A percentile compares a stretch with the other conserved stretches of the same genome.
phyloP scores from a whole-genome alignment of 2,888 invertebrate species.

The Diaphora mendica region DNA sequence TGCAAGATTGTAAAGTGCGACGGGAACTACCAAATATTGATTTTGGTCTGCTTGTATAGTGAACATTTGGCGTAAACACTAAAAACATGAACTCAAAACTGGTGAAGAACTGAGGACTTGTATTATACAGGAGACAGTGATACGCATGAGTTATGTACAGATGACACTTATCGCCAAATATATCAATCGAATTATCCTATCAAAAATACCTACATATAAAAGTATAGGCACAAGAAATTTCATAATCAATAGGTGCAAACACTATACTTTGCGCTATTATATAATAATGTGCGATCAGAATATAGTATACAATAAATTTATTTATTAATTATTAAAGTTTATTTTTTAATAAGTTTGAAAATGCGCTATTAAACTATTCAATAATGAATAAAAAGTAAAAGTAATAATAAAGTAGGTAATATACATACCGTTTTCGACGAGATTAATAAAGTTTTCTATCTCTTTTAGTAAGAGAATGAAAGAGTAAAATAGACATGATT shows the following conservation, averaged over 20 bases:
- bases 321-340: slow-evolving; percentile 40
- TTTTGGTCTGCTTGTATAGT: background rate
- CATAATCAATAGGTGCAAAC: slow-evolving; percentile 75
- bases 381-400: background rate
- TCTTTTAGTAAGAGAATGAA: background rate
- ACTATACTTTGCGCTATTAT: slow-evolving; percentile 58
- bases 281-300: slow-evolving; percentile 53
- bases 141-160: slow-evolving; percentile 61
- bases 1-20: background rate
- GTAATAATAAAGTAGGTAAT: too few relatives aligned
- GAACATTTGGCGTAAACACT: background rate
- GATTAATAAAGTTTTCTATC: too few relatives aligned
- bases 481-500: background rate
- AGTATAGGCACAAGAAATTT: slow-evolving; percentile 84
- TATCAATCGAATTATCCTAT: slow-evolving; percentile 63
- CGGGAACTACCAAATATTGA: background rate
- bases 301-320: slow-evolving; percentile 43
- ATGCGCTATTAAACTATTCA: slow-evolving; percentile 33
- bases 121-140: slow-evolving; percentile 35
- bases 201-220: slow-evolving; percentile 78
- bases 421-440: too few relatives aligned
- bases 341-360: slow-evolving; percentile 26
- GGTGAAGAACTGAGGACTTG: slow-evolving; percentile 29
- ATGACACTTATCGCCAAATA: slow-evolving; percentile 55
- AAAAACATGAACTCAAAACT: background rate